Evolutionary conservation across 2,113 vertebrate species (phyloP), one percentile per base, ranked within the genome.

Genomic region (Synodontis membranacea): DNA sequence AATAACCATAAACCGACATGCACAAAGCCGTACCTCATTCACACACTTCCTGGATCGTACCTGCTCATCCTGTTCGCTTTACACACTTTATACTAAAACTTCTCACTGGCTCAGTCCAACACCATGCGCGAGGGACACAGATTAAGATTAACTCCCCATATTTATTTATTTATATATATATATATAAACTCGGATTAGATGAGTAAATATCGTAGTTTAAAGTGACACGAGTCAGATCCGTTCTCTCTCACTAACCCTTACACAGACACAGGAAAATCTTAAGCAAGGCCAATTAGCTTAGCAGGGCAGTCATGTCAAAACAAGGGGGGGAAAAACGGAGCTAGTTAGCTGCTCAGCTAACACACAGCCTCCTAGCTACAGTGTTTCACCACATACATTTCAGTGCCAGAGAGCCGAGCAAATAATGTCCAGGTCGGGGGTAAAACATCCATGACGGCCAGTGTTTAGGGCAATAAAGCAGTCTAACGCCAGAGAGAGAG

Each of bases 251-350:
- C 37, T 68, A 50, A 31, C 62, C n/a, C n/a, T 52, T 52, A 70
- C 4, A 28, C 4, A 62, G 9, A 34, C 52, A 52, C 4, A 42
- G 14, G 23, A n/a, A n/a, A n/a, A n/a, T n/a, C n/a, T 60, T 68
- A 66, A 86, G 31, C 37, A n/a, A 58, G 17, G 54, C 39, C 42
- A 84, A 37, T 84, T 74, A 84, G 82, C 56, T 48, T 80, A 72
- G 64, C 46, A 72, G 56, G 28, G 4, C 15, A 79, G 5, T 54
- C 34, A 21, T n/a, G 68, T 31, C 25, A 39, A 85, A 82, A 68
- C n/a, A 80, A 79, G 15, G 39, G n/a, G n/a, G n/a, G n/a, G n/a
- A 76, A 83, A 79, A 79, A 88, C 52, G 52, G 46, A 31, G 46
- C 28, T 42, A 60, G n/a, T 48, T 78, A 31, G 78, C 79, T 56